Conservation (phyloP, 2,888 invertebrate genomes). For the Pogonocherus hispidulus region DNA sequence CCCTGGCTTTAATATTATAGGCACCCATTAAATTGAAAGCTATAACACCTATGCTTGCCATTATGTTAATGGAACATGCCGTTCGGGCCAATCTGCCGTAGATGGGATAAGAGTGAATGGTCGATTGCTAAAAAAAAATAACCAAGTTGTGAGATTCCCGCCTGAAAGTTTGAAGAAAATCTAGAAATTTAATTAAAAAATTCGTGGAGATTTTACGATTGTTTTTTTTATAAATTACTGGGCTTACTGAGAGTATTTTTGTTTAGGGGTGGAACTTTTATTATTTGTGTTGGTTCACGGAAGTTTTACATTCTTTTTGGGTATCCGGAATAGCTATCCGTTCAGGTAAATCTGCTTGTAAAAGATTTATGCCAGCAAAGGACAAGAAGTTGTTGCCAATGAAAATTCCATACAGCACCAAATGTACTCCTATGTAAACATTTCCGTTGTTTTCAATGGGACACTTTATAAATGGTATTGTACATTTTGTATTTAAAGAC, state of each 20-base stretch:
- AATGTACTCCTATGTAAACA: no score
- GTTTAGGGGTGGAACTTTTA: neutral
- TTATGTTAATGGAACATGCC: conserved; percentile 21
- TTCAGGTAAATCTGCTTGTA: neutral
- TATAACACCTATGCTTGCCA: conserved; percentile 5
- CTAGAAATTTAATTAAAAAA: conserved; percentile 10
- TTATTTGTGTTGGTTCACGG: neutral
- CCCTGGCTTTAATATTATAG: neutral
- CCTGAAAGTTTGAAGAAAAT: neutral
- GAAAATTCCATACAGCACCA: no score
- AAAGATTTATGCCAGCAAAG: neutral
- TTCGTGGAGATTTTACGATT: neutral
- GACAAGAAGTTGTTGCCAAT: neutral
- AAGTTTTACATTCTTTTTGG: neutral
- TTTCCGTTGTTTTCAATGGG: no score
- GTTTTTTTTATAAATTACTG: neutral
- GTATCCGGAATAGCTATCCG: neutral
- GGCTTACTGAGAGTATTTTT: neutral
- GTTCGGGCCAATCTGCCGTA: conserved; percentile 9
- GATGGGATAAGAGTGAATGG: conserved; percentile 22
- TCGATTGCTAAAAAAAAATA: conserved; percentile 8
- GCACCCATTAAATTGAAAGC: conserved; percentile 7
- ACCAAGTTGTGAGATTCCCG: conserved; percentile 1
- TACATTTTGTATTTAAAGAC: no score
- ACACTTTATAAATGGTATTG: no score